These are phyloP conservation scores for Eulemur rufifrons DNA, from an alignment of 2,113 vertebrate genomes.

Conservation along the genomic window DNA sequence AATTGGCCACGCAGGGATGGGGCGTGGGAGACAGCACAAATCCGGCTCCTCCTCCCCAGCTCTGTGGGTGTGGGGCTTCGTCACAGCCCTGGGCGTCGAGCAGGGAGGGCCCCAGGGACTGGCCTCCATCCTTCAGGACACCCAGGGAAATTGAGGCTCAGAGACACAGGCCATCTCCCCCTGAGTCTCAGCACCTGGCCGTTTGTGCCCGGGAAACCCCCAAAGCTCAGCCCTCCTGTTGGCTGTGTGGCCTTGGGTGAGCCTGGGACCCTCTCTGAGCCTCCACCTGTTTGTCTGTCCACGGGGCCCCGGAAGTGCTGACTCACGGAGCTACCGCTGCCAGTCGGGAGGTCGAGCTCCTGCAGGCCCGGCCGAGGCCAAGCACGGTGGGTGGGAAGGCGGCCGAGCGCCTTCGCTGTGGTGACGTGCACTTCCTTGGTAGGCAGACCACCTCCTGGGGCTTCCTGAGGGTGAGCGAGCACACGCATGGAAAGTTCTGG, in stretches of 20 bases:
- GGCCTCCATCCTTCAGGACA: background rate
- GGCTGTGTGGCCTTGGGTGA: background rate
- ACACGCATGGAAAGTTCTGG: background rate
- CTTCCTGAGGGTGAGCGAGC: rapidly evolving
- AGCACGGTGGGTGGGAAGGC: background rate
- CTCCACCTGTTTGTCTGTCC: background rate
- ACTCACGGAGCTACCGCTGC: rapidly evolving
- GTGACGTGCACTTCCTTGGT: no score
- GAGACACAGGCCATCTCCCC: rapidly evolving
- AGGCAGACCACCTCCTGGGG: background rate
- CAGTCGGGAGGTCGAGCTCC: background rate
- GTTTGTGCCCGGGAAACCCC: background rate
- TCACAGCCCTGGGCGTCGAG: background rate
- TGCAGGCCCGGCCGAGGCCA: background rate
- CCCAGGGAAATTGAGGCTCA: background rate
- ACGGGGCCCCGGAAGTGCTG: background rate
- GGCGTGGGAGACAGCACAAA: rapidly evolving
- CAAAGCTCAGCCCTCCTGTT: background rate
- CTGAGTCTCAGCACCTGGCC: background rate
- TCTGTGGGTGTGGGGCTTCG: background rate
- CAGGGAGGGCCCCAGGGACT: background rate
- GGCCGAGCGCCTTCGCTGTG: background rate
- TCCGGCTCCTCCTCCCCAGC: background rate
- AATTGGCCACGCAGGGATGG: background rate
- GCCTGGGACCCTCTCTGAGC: background rate